Base-by-base conservation (phyloP, 2,888 invertebrate genomes). In the Brenthis daphne region DNA sequence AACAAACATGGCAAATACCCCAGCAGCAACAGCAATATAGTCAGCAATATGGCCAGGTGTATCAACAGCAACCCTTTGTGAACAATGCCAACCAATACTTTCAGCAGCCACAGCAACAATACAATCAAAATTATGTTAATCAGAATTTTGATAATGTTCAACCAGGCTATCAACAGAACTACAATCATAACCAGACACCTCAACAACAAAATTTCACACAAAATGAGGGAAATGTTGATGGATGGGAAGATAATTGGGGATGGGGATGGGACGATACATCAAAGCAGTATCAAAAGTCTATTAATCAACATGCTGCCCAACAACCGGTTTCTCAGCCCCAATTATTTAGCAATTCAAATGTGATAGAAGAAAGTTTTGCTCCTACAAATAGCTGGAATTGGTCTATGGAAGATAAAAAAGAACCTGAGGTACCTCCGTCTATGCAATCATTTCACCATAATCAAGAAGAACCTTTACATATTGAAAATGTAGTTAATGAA, bases 211-310 rank as follows among this genome's bases (percentile, higher is more conserved):
- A 77, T 64, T 83, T 80, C 69, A 69, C 76, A 24, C 84, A 84
- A 73, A 81, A 75, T 54, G 80, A 85, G 72, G 76, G 80, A 24
- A 84, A 84, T 68, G 77, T 81, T 65, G 91, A 88, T 77, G 84
- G 77, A 67, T 92, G 88, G 91, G 90, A 89, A 72, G 91, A 89
- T 57, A 89, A 89, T 61, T 94, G 94, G 94, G 93, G 93, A 77
- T 94, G 94, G 94, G 94, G 93, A 1, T 94, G 94, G 94, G 94
- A 94, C 14, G 94, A 95, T 71, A 82, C 88, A 14, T 82, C 87
- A 11, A 91, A 91, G 73, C 88, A 89, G 77, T 83, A 80, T 37
- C 87, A 87, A 73, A 87, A 86, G 43, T 77, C 80, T 55, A 67
- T 68, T 1, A 68, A 68, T 54, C 82, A 82, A 57, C 75, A 72